Base-by-base conservation (phyloP, 2,113 vertebrate genomes). In the Centrocercus urophasianus region DNA sequence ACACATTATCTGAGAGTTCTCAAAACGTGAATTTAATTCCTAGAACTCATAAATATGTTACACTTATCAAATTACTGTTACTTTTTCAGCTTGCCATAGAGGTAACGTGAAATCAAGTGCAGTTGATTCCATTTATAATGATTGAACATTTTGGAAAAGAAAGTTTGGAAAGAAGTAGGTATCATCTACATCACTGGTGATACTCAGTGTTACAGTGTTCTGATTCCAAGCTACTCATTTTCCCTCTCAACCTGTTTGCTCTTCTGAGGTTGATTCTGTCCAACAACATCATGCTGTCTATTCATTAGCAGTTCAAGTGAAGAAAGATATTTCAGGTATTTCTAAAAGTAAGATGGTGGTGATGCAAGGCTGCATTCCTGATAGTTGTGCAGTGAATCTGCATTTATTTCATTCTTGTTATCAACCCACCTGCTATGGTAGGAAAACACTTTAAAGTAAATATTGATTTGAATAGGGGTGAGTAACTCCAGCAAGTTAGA, bases 1-100 rank as follows among this genome's bases (percentile, higher is more conserved):
- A 56, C 71, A 21, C 73, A 92, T 90, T 61, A 74, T 95, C 83
- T 52, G 86, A 93, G 80, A 93, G 83, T 90, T 95, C 88, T 90
- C 65, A 56, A 93, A 91, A 91, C 83, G 86, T 88, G 93, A 90
- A 73, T 86, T 93, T 94, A 93, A 93, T 94, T 92, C 90, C 88
- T 90, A 86, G 80, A 93, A 83, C 86, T 83, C 61, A 86, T 93
- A 92, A 88, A 90, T 86, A 95, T 86, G 93, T 93, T 74, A 83
- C 81, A 60, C 76, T 93, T 90, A 90, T 96, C 91, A 96, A 91
- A 72, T 85, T 84, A 71, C 40, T 59, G 54, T 95, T 93, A 83
- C 88, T 90, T 88, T 88, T 95, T 83, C 80, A 86, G 81, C 77
- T 75, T 3, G 73, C 52, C 72, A 91, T 81, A 92, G 47, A 90